A percentile compares a stretch with the other conserved stretches of the same genome.
Conservation (phyloP, 2,888 invertebrate genomes). For the Hololepta plana region DNA sequence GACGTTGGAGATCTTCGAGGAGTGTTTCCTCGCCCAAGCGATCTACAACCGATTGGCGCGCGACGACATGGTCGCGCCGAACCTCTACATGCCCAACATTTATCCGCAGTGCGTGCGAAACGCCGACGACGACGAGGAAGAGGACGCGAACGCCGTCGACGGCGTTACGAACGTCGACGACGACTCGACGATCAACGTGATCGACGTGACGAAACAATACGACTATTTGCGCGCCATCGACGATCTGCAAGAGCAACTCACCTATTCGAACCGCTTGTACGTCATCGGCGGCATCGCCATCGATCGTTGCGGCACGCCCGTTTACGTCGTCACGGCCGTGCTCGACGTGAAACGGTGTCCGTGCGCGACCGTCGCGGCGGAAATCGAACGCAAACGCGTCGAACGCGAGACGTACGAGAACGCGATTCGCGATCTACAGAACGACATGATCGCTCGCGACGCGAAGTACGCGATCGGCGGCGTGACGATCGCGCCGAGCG, state of each 20-base stretch:
- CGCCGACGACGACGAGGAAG: neutral
- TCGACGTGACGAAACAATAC: too few species aligned
- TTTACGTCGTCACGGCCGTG: conserved; percentile 13
- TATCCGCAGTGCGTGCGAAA: neutral
- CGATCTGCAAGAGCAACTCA: too few species aligned
- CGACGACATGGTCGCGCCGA: neutral
- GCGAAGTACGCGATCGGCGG: conserved; percentile 12
- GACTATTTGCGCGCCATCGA: too few species aligned
- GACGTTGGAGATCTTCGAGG: conserved; percentile 13
- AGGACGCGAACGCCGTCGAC: neutral
- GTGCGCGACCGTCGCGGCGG: too few species aligned
- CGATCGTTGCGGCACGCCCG: conserved; percentile 14
- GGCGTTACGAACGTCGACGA: conserved; percentile 5
- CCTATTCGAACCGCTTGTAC: conserved; percentile 4
- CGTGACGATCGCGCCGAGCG: conserved; percentile 9
- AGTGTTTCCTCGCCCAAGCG: conserved; percentile 13
- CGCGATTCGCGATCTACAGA: too few species aligned
- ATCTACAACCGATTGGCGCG: conserved; percentile 12
- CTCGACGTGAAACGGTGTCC: conserved; percentile 5
- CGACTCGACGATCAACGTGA: too few species aligned
- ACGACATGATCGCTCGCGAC: too few species aligned
- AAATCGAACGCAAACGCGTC: too few species aligned
- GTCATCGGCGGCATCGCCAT: conserved; percentile 13
- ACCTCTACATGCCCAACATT: neutral
- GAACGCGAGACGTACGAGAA: too few species aligned